Percentiles rank a stretch among this genome's conserved stretches.
Conservation (phyloP, 2,113 vertebrate species). For the Charina bottae region DNA sequence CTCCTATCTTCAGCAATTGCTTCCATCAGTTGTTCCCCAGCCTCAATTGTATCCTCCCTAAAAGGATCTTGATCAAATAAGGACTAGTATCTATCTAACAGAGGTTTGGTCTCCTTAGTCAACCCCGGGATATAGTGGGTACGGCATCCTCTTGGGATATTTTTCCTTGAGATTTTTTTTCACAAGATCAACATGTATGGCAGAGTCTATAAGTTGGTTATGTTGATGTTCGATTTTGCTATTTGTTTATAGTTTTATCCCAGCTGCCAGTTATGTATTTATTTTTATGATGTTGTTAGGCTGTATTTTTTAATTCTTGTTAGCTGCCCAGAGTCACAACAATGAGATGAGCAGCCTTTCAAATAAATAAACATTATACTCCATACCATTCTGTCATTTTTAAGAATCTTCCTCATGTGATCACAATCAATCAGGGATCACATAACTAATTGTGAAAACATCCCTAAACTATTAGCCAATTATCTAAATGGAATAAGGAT, state of each 20-base stretch:
- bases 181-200: not conserved
- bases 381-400: not conserved
- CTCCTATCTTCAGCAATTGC: too few relatives aligned
- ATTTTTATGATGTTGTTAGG: not conserved
- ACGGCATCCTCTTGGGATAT: too few relatives aligned
- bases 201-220: not conserved
- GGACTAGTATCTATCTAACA: too few relatives aligned
- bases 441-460: not conserved
- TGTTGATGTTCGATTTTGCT: not conserved
- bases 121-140: too few relatives aligned
- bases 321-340: too few relatives aligned
- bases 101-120: too few relatives aligned
- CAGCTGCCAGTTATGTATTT: not conserved
- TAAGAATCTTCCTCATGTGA: not conserved
- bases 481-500: not conserved
- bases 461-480: not conserved
- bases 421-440: not conserved
- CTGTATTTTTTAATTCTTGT: too few relatives aligned
- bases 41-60: too few relatives aligned
- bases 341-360: not conserved
- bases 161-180: too few relatives aligned
- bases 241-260: not conserved
- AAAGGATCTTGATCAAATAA: too few relatives aligned
- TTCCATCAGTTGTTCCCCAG: too few relatives aligned
- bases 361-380: not conserved